These are phyloP conservation scores for Lepidurus arcticus DNA, from an alignment of 1,140 invertebrate genomes.

Conservation along the genomic window DNA sequence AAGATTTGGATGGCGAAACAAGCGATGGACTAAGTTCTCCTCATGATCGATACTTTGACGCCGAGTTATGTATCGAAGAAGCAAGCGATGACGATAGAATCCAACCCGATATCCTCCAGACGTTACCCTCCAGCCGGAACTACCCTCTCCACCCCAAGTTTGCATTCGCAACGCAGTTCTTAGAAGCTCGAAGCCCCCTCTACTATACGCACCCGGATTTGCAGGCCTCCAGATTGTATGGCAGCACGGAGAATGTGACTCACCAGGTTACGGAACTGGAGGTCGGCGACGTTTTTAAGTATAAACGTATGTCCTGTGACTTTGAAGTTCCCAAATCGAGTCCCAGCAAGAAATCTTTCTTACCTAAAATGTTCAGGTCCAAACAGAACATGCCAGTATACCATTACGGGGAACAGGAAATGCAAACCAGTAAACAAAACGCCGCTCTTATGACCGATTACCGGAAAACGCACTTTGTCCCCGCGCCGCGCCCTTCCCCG, in stretches of 20 bases:
- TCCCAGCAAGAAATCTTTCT: slow-evolving; percentile 12
- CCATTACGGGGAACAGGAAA: slow-evolving; percentile 20
- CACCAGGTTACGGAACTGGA: slow-evolving; percentile 27
- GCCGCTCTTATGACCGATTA: slow-evolving; percentile 31
- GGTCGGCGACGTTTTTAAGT: slow-evolving; percentile 33
- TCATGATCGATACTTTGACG: slow-evolving; percentile 1
- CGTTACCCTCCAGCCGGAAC: slow-evolving; percentile 24
- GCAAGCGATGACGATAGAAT: slow-evolving; percentile 27
- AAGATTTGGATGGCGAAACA: slow-evolving; percentile 30
- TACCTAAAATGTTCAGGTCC: slow-evolving; percentile 16
- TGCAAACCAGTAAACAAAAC: slow-evolving; percentile 19
- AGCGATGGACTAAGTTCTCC: slow-evolving; percentile 27
- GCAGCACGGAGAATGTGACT: slow-evolving; percentile 26
- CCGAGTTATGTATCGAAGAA: neutral
- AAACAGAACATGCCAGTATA: slow-evolving; percentile 10
- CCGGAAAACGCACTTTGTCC: slow-evolving; percentile 27
- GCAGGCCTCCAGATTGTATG: slow-evolving; percentile 23
- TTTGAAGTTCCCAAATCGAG: slow-evolving; percentile 18
- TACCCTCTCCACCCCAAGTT: neutral
- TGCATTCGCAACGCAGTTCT: slow-evolving; percentile 24
- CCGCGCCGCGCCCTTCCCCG: slow-evolving; percentile 23
- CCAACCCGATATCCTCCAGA: slow-evolving; percentile 29
- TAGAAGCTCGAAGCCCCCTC: slow-evolving; percentile 33
- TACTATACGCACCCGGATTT: slow-evolving; percentile 24
- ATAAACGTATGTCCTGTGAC: slow-evolving; percentile 24